Base-by-base conservation (phyloP, 2,888 invertebrate species). In the Andrena minutula region DNA sequence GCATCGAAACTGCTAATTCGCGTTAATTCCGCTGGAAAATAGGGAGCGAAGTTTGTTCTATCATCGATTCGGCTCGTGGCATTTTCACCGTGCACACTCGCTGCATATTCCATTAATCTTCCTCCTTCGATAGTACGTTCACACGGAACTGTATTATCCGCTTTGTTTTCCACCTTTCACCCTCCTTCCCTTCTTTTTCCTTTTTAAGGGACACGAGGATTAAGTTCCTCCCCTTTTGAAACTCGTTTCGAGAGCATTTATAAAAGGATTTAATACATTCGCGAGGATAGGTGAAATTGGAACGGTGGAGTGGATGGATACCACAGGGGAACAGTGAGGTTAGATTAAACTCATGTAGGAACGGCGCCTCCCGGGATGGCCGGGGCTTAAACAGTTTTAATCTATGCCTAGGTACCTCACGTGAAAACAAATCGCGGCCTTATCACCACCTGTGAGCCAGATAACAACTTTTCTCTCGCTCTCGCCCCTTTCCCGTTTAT, bases 381-480 rank as follows among this genome's bases (percentile, higher is more conserved):
- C 84, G 75, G 84, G 87, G 90, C 89, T 89, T 89, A 90, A 90
- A 90, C 89, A 90, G 89, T 92, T 92, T 91, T 91, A 91, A 92
- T 91, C 91, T 89, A 90, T 87, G 89, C 85, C 90, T 88, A 88
- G 86, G 87, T 84, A 87, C 89, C 88, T 87, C 88, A 89, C 87
- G 89, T 88, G 89, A 89, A 93, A 93, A 93, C 93, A 93, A 93
- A 93, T 93, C 92, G 90, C 85, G 84, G 90, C 89, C 92, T 93
- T 93, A 93, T 93, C 93, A 90, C 90, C 89, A 89, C 90, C 92
- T 89, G 91, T 88, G 90, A 90, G 87, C 85, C 86, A 91, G 92
- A 93, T 93, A 93, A 93, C 92, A 93, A 93, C 92, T 93, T 93
- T 93, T 91, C 90, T 90, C 89, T 89, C 88, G 84, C 82, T 85